Evolutionary conservation across 1,140 invertebrate species (phyloP), one percentile per base, ranked within the genome.

Genomic region (Neodiprion lecontei): DNA sequence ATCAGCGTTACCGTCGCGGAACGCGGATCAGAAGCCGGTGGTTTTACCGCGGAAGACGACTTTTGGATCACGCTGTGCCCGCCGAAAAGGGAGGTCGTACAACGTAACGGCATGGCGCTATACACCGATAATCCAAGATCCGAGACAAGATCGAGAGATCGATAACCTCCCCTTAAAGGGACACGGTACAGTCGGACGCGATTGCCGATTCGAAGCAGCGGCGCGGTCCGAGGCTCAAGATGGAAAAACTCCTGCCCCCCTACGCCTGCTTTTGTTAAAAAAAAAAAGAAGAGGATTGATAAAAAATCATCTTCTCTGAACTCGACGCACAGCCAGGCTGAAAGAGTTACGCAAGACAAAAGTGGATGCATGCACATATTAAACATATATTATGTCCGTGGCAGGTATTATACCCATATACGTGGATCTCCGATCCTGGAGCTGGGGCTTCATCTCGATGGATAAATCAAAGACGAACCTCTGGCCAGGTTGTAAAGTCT

Each of bases 91-190:
- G 53, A n/a, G 11, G 7, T 11, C 11, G 53, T 61, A 61, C 8
- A 61, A 61, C 53, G 53, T 61, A 61, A 61, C 11, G 4, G 53
- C 53, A 17, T 40, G 53, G 53, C 53, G n/a, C 53, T 40, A 40
- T 70, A 76, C 74, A 81, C 80, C 79, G 80, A 82, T 81, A 82
- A 76, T 70, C 61, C 72, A 72, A 79, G 79, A 81, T 80, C 75
- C 75, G 67, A 78, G 78, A 78, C 76, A 77, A 81, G 80, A 81
- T 81, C 76, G 74, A 69, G 75, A 71, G 69, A 73, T 76, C 74
- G 79, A 81, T 80, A 77, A 61, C 53, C 53, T 61, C n/a, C 53
- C 53, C 7, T 61, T 61, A 61, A 61, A 61, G 53, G 53, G 53
- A 61, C n/a, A 61, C 9, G n/a, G 11, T 12, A 61, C 53, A 9